Conservation (phyloP, 53 echinoderm and acorn worm species). For the Temnopleurus reevesii region DNA sequence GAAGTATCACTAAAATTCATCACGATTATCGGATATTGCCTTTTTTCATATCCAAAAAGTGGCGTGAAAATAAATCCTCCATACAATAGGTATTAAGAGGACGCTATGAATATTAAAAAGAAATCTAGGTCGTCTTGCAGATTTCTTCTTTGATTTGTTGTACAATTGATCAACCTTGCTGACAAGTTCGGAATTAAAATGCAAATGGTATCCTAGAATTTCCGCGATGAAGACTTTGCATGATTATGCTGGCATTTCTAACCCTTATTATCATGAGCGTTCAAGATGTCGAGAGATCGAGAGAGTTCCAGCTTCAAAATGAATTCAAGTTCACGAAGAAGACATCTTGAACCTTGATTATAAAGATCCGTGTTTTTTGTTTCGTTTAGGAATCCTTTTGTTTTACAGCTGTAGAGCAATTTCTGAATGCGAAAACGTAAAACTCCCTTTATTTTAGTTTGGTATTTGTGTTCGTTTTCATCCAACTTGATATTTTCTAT, state of each 20-base stretch:
- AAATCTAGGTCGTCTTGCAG: neutral
- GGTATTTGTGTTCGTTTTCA: neutral
- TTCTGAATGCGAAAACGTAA: neutral
- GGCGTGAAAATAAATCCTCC: neutral
- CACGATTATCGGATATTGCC: neutral
- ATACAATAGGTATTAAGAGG: neutral
- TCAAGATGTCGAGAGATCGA: neutral
- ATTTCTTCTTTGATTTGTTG: neutral
- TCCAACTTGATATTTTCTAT: too few relatives aligned
- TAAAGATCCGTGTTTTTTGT: neutral
- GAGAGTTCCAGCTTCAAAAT: neutral
- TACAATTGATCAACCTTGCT: neutral
- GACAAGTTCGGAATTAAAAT: neutral
- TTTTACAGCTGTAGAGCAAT: neutral
- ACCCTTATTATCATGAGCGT: too few relatives aligned
- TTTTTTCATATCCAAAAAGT: neutral
- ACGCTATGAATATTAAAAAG: neutral
- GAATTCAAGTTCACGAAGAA: neutral
- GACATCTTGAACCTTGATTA: neutral
- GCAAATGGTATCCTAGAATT: constrained; percentile 1
- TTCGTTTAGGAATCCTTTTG: neutral
- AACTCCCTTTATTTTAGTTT: neutral
- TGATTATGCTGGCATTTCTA: neutral
- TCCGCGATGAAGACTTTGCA: neutral
- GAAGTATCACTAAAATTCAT: too few relatives aligned